Evolutionary conservation across 2,113 vertebrate genomes (phyloP).

Genomic region (Salvelinus sp.): DNA sequence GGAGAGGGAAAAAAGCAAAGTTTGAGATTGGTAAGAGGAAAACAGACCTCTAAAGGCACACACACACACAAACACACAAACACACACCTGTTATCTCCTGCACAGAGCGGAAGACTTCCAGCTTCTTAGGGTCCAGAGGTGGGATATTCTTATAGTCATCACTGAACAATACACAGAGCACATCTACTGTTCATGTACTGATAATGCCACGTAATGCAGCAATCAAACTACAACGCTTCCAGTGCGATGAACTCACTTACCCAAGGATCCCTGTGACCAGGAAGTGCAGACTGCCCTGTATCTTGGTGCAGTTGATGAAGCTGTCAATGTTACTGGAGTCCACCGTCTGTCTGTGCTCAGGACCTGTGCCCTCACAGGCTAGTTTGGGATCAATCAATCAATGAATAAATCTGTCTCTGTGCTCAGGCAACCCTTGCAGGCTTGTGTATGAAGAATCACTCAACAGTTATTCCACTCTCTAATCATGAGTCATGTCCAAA

Average conservation of each 20-base stretch:
- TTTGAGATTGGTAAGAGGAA: too few relatives aligned
- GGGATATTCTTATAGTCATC: slow-evolving; percentile 80
- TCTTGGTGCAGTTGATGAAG: slow-evolving; percentile 96
- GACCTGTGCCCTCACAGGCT: slow-evolving; percentile 91
- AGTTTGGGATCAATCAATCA: neutral
- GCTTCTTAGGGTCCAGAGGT: slow-evolving; percentile 85
- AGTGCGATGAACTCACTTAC: slow-evolving; percentile 64
- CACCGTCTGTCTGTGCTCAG: slow-evolving; percentile 72
- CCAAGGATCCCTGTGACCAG: slow-evolving; percentile 89
- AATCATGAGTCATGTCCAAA: neutral
- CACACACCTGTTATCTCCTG: slow-evolving; percentile 89
- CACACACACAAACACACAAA: neutral
- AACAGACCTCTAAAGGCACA: too few relatives aligned
- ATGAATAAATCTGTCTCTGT: neutral
- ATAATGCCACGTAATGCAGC: neutral
- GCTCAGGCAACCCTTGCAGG: too few relatives aligned
- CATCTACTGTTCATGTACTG: neutral
- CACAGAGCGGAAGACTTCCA: slow-evolving; percentile 87
- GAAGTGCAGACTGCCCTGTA: slow-evolving; percentile 92
- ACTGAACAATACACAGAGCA: slow-evolving; percentile 57
- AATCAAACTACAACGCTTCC: neutral
- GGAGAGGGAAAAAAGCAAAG: too few relatives aligned
- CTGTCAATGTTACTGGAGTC: slow-evolving; percentile 92
- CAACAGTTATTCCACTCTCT: too few relatives aligned
- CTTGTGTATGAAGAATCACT: too few relatives aligned